Evolutionary conservation across 2,888 invertebrate genomes (phyloP), one percentile per base, ranked within the genome.

Genomic region (Cheilosia grossa): DNA sequence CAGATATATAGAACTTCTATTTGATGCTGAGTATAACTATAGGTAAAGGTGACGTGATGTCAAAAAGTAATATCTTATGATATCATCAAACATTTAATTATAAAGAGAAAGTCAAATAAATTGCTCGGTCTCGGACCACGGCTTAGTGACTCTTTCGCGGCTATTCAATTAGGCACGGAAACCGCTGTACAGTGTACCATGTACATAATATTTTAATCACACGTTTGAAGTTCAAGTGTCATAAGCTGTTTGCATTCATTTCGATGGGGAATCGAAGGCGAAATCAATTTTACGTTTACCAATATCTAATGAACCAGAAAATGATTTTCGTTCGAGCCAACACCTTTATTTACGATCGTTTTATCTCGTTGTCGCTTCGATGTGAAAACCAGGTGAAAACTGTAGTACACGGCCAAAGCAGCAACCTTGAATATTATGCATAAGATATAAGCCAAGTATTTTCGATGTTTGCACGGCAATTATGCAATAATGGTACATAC

Each of bases 201-300:
- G 37, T 37, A 13, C 33, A 37, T 37, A 10, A 7, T 3, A 44
- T 67, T 51, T 27, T 61, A 24, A 33, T 47, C 24, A 47, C 75
- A 58, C 33, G 47, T 54, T 59, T 70, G 53, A 69, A 82, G 70
- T 82, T 70, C 53, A 66, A 82, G 64, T 77, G 70, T 42, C 42
- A 49, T 17, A 67, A 37, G 37, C 53, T 70, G 40, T 64, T 59
- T 47, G 47, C 47, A 47, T 67, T 47, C 10, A 30, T 19, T 59
- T 54, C 61, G 64, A 82, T 72, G 40, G 59, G 66, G 40, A 61
- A 66, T 56, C 30, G 51, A 58, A 24, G 24, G 47, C 17, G 53
- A 75, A 81, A 75, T 58, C 27, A 17, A 64, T 19, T 54, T 58
- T 40, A 44, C 10, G n/a, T 59, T 49, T 53, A 37, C 21, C 44